Percentiles rank a stretch among this genome's conserved stretches.
Evolutionary conservation across 2,113 vertebrate genomes (phyloP).

Genomic region (Hippocampus guttulatus): DNA sequence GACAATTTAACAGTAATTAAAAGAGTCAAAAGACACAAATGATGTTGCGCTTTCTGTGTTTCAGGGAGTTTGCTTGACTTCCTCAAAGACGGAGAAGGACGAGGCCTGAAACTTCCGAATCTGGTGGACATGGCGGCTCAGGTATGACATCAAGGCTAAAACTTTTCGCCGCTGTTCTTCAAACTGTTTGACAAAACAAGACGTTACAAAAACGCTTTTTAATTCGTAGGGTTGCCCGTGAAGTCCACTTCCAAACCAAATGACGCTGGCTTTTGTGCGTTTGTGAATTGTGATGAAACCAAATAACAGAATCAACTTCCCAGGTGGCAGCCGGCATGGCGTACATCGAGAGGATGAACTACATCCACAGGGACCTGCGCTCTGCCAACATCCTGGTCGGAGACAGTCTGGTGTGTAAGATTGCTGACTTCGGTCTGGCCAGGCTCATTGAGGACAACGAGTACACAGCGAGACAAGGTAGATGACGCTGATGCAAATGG

Average conservation of each 20-base stretch:
- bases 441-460: conserved; percentile 98
- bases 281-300: not conserved
- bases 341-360: conserved; percentile 99
- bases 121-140: conserved; percentile 99
- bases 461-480: conserved; percentile 96
- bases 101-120: conserved; percentile 91
- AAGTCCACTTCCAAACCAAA: not conserved
- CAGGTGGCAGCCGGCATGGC: conserved; percentile 96
- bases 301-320: conserved; percentile 16
- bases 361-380: conserved; percentile 94
- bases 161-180: not conserved
- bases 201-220: not conserved
- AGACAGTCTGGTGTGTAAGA: conserved; percentile 96
- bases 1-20: not conserved
- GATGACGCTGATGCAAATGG: not conserved
- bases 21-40: not conserved
- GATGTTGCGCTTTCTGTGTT: conserved; percentile 8
- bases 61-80: conserved; percentile 96
- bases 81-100: conserved; percentile 90
- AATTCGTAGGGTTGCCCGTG: not conserved
- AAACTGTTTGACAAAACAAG: not conserved
- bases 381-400: conserved; percentile 98
- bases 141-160: conserved; percentile 65
- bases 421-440: conserved; percentile 95
- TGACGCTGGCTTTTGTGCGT: not conserved